phyloP scores from a whole-genome alignment of 2,113 vertebrate genomes.

The Pygoscelis adeliae region DNA sequence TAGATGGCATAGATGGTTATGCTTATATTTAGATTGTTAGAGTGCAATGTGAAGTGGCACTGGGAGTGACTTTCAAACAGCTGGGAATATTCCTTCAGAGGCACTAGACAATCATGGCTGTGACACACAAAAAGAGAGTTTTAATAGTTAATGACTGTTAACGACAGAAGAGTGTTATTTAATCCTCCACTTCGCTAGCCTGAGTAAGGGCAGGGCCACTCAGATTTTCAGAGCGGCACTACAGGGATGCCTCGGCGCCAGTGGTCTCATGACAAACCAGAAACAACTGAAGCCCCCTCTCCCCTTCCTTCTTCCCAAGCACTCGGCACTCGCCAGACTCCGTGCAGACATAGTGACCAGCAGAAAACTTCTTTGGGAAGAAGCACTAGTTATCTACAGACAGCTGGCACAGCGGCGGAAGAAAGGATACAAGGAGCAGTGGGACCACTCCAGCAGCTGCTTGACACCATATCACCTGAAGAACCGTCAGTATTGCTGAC shows the following conservation, averaged over 20 bases:
- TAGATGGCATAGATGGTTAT: background rate
- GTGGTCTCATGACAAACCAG: background rate
- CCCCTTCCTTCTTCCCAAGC: background rate
- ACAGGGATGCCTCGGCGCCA: background rate
- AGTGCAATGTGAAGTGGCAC: background rate
- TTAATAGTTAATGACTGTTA: background rate
- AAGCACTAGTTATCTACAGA: background rate
- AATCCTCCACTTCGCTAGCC: background rate
- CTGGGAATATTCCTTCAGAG: background rate
- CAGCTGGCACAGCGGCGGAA: background rate
- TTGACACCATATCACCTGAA: background rate
- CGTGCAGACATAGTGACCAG: background rate
- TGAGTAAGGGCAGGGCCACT: background rate
- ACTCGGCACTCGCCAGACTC: rapidly evolving
- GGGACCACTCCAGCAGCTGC: background rate
- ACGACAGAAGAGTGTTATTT: background rate
- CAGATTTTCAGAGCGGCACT: background rate
- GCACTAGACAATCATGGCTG: background rate
- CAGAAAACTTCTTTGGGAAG: background rate
- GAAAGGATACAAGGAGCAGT: background rate
- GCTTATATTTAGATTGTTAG: background rate
- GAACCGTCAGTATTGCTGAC: background rate
- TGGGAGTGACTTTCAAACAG: background rate
- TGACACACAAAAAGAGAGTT: background rate
- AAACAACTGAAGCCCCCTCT: background rate